phyloP scores from a whole-genome alignment of 2,888 invertebrate species.

The Coelinius sp. region DNA sequence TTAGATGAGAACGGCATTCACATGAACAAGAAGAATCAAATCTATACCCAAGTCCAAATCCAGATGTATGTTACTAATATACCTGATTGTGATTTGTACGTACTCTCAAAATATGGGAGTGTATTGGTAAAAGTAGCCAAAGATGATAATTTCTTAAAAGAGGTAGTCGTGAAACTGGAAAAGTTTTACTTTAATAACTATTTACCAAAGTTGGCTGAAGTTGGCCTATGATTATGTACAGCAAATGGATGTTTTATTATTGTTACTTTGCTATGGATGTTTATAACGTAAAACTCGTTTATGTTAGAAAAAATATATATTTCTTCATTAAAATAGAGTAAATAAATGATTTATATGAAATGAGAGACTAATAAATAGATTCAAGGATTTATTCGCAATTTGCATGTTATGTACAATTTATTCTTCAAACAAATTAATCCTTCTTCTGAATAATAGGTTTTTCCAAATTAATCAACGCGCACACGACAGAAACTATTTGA shows the following conservation, averaged over 20 bases:
- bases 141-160: not conserved
- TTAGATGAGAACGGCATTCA: slow-evolving; percentile 40
- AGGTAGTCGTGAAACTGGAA: slow-evolving; percentile 11
- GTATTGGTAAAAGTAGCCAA: slow-evolving; percentile 8
- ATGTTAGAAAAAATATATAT: too few species aligned
- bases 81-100: slow-evolving; percentile 38
- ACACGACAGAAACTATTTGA: slow-evolving; percentile 41
- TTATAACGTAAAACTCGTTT: too few species aligned
- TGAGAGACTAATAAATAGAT: too few species aligned
- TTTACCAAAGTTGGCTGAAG: not conserved
- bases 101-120: slow-evolving; percentile 38
- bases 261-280: too few species aligned
- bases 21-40: slow-evolving; percentile 36
- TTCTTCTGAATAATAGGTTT: slow-evolving; percentile 33
- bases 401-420: too few species aligned
- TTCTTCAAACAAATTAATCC: not conserved
- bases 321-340: too few species aligned
- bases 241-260: too few species aligned
- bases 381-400: too few species aligned
- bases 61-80: slow-evolving; percentile 41
- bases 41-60: slow-evolving; percentile 38
- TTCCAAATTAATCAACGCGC: slow-evolving; percentile 39
- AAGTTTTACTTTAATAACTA: slow-evolving; percentile 18
- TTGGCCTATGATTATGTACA: too few species aligned
- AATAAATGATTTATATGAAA: too few species aligned